Conservation (phyloP, 2,797 vertebrate species). For the Falco concolor region DNA sequence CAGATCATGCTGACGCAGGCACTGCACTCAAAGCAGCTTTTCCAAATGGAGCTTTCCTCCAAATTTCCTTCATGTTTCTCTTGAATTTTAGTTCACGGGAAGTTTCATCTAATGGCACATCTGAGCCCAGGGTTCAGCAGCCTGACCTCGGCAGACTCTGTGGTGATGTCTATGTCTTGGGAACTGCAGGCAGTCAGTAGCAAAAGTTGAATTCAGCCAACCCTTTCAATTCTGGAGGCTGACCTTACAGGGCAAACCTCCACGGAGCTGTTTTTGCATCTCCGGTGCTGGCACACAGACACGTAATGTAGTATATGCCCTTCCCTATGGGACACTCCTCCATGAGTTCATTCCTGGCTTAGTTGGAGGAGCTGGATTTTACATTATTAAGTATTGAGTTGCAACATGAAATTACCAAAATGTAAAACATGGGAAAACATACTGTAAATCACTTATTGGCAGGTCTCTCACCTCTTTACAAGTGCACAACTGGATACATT, state of each 20-base stretch:
- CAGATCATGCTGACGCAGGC: neutral
- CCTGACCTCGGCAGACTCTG: neutral
- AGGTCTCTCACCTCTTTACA: slow-evolving; percentile 62
- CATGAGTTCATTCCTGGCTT: slow-evolving; percentile 58
- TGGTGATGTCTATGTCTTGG: neutral
- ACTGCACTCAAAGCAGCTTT: neutral
- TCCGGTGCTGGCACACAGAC: neutral
- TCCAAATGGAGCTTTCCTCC: neutral
- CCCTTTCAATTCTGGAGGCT: neutral
- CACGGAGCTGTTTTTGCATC: neutral
- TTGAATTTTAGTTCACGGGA: neutral
- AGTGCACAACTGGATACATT: slow-evolving; percentile 34
- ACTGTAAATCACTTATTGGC: slow-evolving; percentile 74
- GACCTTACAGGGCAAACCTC: neutral
- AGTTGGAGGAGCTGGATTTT: slow-evolving; percentile 57
- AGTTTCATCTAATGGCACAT: neutral
- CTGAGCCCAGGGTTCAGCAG: neutral
- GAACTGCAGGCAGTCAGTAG: slow-evolving; percentile 12
- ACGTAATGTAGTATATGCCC: slow-evolving; percentile 7
- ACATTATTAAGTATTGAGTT: slow-evolving; percentile 67
- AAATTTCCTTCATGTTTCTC: neutral
- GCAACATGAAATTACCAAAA: slow-evolving; percentile 70
- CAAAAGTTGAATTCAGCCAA: slow-evolving; percentile 21
- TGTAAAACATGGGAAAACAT: slow-evolving; percentile 71
- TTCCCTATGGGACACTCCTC: slow-evolving; percentile 19